phyloP scores from a whole-genome alignment of 1,140 invertebrate genomes.

The Cardiocondyla obscurior region DNA sequence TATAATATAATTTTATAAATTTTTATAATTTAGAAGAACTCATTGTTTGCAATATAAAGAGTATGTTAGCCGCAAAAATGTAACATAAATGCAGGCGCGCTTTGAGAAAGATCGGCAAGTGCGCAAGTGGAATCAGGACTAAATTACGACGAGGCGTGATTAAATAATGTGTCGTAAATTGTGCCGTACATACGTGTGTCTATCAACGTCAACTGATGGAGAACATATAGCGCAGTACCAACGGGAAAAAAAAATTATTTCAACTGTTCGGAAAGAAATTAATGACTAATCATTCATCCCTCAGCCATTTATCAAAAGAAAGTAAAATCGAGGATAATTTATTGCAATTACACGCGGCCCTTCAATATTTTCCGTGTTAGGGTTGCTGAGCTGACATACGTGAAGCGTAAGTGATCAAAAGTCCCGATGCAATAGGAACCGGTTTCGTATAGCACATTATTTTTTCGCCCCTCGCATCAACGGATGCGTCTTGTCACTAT shows the following conservation, averaged over 20 bases:
- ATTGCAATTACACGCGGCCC: conserved; percentile 16
- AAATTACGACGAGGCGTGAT: conserved; percentile 39
- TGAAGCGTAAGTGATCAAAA: conserved; percentile 41
- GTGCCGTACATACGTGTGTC: neutral
- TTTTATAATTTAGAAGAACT: neutral
- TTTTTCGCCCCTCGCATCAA: conserved; percentile 60
- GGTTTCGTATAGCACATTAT: conserved; percentile 62
- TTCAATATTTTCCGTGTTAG: conserved; percentile 59
- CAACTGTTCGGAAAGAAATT: neutral
- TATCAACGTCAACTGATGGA: conserved; percentile 14
- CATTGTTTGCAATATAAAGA: neutral
- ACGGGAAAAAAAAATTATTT: conserved; percentile 25
- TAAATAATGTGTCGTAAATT: conserved; percentile 32
- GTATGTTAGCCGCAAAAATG: neutral
- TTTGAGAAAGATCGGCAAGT: conserved; percentile 22
- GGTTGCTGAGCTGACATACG: conserved; percentile 23
- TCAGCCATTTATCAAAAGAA: conserved; percentile 6
- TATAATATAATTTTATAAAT: neutral
- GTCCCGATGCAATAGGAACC: conserved; percentile 61
- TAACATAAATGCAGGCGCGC: neutral
- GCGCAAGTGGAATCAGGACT: conserved; percentile 46
- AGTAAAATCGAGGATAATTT: conserved; percentile 59
- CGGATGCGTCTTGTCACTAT: conserved; percentile 52
- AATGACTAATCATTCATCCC: neutral
- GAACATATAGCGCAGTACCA: neutral